Percentiles rank a stretch among this genome's conserved stretches.
phyloP scores from a whole-genome alignment of 2,113 vertebrate species.

The Sphyrna mokarran region DNA sequence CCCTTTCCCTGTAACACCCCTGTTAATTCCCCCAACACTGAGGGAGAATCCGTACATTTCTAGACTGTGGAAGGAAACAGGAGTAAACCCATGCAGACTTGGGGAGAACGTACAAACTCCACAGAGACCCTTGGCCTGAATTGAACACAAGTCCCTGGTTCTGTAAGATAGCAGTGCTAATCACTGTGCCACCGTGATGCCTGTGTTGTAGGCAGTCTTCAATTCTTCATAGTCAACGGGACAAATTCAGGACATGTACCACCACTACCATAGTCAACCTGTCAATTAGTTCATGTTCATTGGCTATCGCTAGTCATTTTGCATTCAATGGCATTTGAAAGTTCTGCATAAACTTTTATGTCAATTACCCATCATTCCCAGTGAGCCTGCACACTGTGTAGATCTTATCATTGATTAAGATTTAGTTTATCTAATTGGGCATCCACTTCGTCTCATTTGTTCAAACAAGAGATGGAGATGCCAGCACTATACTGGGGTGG shows the following conservation, averaged over 20 bases:
- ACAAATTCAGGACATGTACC: background rate
- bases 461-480: background rate
- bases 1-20: too few relatives aligned
- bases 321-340: background rate
- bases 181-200: too few relatives aligned
- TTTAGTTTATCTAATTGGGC: background rate
- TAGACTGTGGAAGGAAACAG: too few relatives aligned
- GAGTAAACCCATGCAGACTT: too few relatives aligned
- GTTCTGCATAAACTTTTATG: background rate
- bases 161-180: too few relatives aligned
- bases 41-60: too few relatives aligned
- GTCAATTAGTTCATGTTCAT: background rate
- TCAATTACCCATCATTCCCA: background rate
- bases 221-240: background rate
- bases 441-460: background rate
- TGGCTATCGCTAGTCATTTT: background rate
- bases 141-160: too few relatives aligned
- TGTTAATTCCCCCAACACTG: too few relatives aligned
- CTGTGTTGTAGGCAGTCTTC: background rate
- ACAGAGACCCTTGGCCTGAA: too few relatives aligned
- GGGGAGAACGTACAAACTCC: too few relatives aligned
- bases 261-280: background rate
- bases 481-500: too few relatives aligned
- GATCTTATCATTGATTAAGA: background rate
- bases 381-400: background rate